Evolutionary conservation across 1,140 invertebrate species (phyloP).

Genomic region (Listronotus bonariensis): DNA sequence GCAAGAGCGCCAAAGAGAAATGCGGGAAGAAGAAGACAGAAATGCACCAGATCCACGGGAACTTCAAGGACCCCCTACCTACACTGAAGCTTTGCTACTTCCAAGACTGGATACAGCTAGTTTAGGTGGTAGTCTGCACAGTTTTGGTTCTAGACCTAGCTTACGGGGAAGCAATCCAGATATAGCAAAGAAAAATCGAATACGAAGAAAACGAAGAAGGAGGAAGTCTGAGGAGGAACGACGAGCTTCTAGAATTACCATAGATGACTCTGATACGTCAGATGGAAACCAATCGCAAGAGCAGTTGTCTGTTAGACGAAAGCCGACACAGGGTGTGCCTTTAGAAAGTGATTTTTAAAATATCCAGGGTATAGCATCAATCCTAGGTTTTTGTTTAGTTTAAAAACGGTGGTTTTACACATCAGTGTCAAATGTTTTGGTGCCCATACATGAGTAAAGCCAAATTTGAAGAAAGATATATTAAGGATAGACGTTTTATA

Average conservation of each 20-base stretch:
- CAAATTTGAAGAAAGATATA: too few relatives aligned
- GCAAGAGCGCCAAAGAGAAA: slow-evolving; percentile 64
- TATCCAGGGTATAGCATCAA: background rate
- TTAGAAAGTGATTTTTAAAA: slow-evolving; percentile 49
- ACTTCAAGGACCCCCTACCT: slow-evolving; percentile 69
- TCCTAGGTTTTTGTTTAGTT: too few relatives aligned
- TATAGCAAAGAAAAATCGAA: slow-evolving; percentile 56
- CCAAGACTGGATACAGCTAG: slow-evolving; percentile 66
- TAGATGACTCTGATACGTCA: slow-evolving; percentile 40
- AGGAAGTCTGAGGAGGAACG: slow-evolving; percentile 47
- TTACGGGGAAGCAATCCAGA: slow-evolving; percentile 50
- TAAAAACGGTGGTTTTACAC: too few relatives aligned
- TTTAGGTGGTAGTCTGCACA: slow-evolving; percentile 58
- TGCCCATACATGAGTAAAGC: too few relatives aligned
- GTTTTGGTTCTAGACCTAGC: slow-evolving; percentile 51
- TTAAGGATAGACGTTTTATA: too few relatives aligned
- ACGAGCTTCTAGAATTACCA: slow-evolving; percentile 35
- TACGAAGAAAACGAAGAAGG: slow-evolving; percentile 50
- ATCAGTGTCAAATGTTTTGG: too few relatives aligned
- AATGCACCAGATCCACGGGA: slow-evolving; percentile 67
- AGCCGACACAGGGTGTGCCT: slow-evolving; percentile 10
- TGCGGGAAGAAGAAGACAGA: slow-evolving; percentile 54
- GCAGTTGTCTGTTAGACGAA: background rate
- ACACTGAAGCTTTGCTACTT: slow-evolving; percentile 74
- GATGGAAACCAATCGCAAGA: slow-evolving; percentile 22